Evolutionary conservation across 2,797 vertebrate species (phyloP).

Genomic region (Aselliscus stoliczkanus): DNA sequence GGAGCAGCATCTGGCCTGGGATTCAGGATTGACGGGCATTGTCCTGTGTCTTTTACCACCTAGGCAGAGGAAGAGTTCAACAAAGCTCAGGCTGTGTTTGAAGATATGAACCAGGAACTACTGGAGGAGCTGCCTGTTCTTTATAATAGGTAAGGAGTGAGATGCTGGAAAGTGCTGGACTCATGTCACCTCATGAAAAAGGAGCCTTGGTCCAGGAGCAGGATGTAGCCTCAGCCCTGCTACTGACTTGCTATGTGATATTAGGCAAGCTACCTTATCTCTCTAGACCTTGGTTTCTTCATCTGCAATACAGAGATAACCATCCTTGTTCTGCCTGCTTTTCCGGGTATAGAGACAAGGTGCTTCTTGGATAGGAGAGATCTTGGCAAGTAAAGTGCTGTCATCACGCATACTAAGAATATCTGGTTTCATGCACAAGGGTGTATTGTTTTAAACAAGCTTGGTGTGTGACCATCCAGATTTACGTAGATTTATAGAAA

Average conservation of each 20-base stretch:
- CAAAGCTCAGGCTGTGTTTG: constrained; percentile 88
- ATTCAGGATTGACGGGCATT: neutral
- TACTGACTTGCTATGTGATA: neutral
- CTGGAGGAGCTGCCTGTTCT: constrained; percentile 91
- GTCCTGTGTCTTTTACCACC: neutral
- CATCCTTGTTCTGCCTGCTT: neutral
- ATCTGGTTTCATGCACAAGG: neutral
- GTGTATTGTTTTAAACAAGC: neutral
- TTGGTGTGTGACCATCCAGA: neutral
- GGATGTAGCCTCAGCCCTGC: neutral
- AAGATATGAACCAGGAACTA: constrained; percentile 90
- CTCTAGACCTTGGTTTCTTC: neutral
- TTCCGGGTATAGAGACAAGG: neutral
- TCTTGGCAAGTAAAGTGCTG: constrained; percentile 11
- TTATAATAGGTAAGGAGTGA: constrained; percentile 82
- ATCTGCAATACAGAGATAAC: neutral
- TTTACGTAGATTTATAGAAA: neutral
- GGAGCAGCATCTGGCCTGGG: neutral
- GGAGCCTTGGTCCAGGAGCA: neutral
- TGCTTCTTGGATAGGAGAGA: neutral
- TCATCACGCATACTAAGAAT: neutral
- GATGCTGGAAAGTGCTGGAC: neutral
- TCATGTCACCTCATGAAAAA: neutral
- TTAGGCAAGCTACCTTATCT: neutral
- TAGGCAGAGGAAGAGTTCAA: constrained; percentile 93